Base-by-base conservation (phyloP, 2,888 invertebrate species). In the Exephanes ischioxanthus region DNA sequence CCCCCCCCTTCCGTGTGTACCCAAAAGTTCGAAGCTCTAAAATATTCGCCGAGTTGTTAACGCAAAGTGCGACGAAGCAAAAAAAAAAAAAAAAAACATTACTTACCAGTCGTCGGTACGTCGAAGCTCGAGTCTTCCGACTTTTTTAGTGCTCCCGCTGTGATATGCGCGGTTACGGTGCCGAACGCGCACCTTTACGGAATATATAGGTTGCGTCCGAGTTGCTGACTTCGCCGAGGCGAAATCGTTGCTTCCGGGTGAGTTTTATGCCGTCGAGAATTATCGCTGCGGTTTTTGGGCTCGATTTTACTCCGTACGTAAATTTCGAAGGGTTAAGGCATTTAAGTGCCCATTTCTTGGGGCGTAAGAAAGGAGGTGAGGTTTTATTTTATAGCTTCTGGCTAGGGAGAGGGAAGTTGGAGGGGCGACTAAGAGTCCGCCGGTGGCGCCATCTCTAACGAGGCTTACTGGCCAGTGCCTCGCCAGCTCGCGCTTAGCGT, bases 191-290 rank as follows among this genome's bases (percentile, higher is more conserved):
- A 5, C 26, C 61, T 61, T 30, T 61, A 11, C 26, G 30, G 30
- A 61, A 30, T 61, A 30, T 61, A 33, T 72, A 72, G 72, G 72
- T 72, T 41, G 26, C 55, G 72, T 72, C 55, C 72, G 41, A 58
- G 58, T 72, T 72, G 55, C 41, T 72, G 72, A 73, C 45, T 45
- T n/a, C 14, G 26, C 33, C 30, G 14, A 30, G 11, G 30, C 33
- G 61, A 63, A 63, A 63, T 30, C 33, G 61, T 33, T 33, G 33
- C 30, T 30, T 63, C 61, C 61, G 61, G 33, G 30, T 45, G 30
- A 63, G 30, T 63, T 63, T 63, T 33, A 63, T 63, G 30, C 61
- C 30, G 4, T 16, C 7, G 16, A 30, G 16, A 30, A n/a, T 63
- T 30, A 30, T 30, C 14, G 61, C 4, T 3, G n/a, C 26, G 11